phyloP scores from a whole-genome alignment of 2,113 vertebrate genomes.

The Willisornis vidua region DNA sequence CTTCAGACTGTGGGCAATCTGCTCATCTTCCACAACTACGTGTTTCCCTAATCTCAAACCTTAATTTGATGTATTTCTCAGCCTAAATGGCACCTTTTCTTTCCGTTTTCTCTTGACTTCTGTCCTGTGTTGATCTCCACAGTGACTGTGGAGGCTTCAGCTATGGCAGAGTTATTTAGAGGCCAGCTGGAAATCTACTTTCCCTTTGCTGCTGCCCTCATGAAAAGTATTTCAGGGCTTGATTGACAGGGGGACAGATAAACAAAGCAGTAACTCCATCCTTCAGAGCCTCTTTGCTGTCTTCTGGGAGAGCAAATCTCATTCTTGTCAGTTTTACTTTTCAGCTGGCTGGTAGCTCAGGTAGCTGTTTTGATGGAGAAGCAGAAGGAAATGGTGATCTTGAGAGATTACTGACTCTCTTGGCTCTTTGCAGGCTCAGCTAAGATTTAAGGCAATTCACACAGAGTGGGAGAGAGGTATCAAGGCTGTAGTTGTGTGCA shows the following conservation, averaged over 20 bases:
- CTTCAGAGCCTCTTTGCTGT: neutral
- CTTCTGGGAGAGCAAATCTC: neutral
- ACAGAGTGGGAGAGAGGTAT: neutral
- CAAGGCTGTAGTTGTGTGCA: neutral
- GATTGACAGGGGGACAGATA: neutral
- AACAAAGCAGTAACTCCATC: neutral
- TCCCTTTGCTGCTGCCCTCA: neutral
- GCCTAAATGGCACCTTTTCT: neutral
- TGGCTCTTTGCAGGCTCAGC: neutral
- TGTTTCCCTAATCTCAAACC: neutral
- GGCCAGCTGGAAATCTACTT: neutral
- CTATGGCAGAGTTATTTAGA: neutral
- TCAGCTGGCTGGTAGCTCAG: neutral
- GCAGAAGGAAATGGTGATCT: neutral
- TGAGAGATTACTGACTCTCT: neutral
- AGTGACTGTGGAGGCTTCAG: neutral
- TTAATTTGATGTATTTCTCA: neutral
- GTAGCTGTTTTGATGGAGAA: neutral
- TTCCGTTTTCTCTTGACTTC: neutral
- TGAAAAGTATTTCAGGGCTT: neutral
- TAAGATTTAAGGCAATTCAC: neutral
- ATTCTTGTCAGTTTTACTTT: neutral
- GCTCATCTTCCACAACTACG: neutral
- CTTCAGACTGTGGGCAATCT: neutral
- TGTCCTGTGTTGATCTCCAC: neutral